Evolutionary conservation across 2,888 invertebrate genomes (phyloP).

Genomic region (Dasysyrphus albostriatus): DNA sequence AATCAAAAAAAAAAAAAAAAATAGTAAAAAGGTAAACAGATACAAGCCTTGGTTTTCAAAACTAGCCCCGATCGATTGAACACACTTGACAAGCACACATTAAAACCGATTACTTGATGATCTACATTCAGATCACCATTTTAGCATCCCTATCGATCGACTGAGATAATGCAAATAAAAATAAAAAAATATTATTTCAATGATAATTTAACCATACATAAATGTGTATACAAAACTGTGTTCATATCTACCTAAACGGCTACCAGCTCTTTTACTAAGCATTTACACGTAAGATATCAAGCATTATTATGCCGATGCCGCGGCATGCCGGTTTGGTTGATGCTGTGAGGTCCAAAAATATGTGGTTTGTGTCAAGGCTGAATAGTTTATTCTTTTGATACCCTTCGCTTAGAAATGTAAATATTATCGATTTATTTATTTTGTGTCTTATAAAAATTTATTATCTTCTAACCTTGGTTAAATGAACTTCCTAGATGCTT

Average conservation of each 20-base stretch:
- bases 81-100: no score
- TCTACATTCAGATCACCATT: no score
- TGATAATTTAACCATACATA: background rate
- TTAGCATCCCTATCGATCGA: no score
- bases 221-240: no score
- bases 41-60: no score
- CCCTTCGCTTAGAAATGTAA: constrained; percentile 50
- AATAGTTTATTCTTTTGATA: constrained; percentile 35
- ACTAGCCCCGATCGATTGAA: no score
- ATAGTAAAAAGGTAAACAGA: no score
- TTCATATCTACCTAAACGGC: background rate
- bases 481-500: constrained; percentile 28
- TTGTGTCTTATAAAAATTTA: constrained; percentile 36
- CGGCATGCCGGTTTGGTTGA: constrained; percentile 65
- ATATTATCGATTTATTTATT: constrained; percentile 22
- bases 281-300: background rate
- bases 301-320: background rate
- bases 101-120: no score
- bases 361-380: constrained; percentile 68
- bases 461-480: constrained; percentile 58
- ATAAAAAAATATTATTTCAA: background rate
- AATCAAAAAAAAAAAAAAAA: no score
- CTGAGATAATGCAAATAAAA: no score
- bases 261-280: background rate
- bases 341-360: constrained; percentile 29